Percentiles rank a stretch among this genome's conserved stretches.
Conservation (phyloP, 2,888 invertebrate species). For the Scotopteryx bipunctaria region DNA sequence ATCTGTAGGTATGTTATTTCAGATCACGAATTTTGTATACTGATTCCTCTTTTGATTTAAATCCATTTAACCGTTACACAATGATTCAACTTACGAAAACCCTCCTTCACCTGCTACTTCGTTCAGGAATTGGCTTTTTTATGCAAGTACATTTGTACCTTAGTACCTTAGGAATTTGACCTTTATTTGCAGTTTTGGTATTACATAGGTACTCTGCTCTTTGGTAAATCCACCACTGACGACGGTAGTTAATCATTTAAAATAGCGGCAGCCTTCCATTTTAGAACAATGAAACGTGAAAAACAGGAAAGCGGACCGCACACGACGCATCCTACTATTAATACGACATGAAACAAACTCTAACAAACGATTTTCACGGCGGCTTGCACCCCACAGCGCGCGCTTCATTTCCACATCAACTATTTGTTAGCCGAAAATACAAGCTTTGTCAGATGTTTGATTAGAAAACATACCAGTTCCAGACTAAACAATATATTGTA, state of each 20-base stretch:
- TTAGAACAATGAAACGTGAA: conserved; percentile 22
- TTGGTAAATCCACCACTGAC: not conserved
- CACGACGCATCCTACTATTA: conserved; percentile 58
- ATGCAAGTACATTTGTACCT: too few relatives aligned
- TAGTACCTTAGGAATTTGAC: too few relatives aligned
- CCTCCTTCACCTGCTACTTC: too few relatives aligned
- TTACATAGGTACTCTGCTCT: too few relatives aligned
- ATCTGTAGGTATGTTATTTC: too few relatives aligned
- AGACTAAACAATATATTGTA: too few relatives aligned
- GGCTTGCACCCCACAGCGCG: conserved; percentile 37
- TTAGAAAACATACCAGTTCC: conserved; percentile 46
- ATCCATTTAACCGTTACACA: too few relatives aligned
- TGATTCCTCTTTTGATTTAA: too few relatives aligned
- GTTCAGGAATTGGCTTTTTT: too few relatives aligned
- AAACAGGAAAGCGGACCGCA: conserved; percentile 51
- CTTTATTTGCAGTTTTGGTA: too few relatives aligned
- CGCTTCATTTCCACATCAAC: conserved; percentile 52
- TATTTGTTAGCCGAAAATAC: conserved; percentile 75
- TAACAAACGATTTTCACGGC: conserved; percentile 70
- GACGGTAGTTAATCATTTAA: not conserved
- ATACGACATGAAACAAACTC: conserved; percentile 62
- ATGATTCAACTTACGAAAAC: too few relatives aligned
- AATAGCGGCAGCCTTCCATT: not conserved
- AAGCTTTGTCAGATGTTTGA: conserved; percentile 69
- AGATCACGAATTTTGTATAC: too few relatives aligned